Evolutionary conservation across 1,140 invertebrate species (phyloP), one percentile per base, ranked within the genome.

Genomic region (Heterodera schachtii): DNA sequence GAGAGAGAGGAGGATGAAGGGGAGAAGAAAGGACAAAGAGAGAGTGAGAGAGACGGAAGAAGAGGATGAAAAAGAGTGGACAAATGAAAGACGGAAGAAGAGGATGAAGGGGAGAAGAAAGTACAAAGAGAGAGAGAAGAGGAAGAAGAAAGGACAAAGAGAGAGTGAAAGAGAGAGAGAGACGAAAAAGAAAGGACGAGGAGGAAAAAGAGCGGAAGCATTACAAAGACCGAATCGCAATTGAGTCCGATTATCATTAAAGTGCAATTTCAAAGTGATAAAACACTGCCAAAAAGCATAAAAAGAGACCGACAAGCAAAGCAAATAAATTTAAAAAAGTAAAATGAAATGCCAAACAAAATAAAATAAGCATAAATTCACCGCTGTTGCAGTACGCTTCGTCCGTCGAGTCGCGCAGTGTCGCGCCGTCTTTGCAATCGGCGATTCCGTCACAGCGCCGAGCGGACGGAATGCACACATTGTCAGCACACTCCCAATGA

Each of bases 401-500:
- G 77, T 81, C 80, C 19, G 70, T 78, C 13, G 77, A 49, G 21
- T 70, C 44, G 47, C 70, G 77, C n/a, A 69, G 64, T 41, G 70
- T 69, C 41, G 70, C 47, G 9, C 69, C 77, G 70, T 80, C 71
- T 44, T 44, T 21, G 60, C 80, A 81, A 41, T 81, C 80, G 7
- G 66, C 52, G 46, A 43, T n/a, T 16, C 80, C 80, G 52, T 81
- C 80, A 69, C 80, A 81, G 1, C 80, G n/a, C 8, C 44, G 19
- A 43, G 75, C 66, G 19, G 41, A 16, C n/a, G 80, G 80, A 16
- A 81, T 69, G 70, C 80, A 81, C 41, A 75, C 7, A 21, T 64
- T 64, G 70, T 78, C 77, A n/a, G 75, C 44, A 47, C 80, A 81
- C 70, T 81, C 80, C 80, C 80, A 81, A 13, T 81, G 60, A 47